Base-by-base conservation (phyloP, 92 coral and sea anemone genomes). In the Micromussa lordhowensis region DNA sequence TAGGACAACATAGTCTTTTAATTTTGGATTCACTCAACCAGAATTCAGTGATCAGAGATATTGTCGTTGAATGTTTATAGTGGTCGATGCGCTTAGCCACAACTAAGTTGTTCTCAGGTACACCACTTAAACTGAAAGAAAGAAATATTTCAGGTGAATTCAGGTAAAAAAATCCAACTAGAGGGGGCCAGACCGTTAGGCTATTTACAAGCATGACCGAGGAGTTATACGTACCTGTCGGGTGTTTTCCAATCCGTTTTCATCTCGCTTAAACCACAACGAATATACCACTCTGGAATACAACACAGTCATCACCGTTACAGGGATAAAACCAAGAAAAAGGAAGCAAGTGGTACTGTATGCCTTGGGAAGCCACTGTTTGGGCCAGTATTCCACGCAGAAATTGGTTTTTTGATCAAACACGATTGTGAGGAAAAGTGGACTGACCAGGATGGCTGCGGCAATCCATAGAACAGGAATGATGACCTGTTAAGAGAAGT, bases 281-380 rank as follows among this genome's bases (percentile, higher is more conserved):
- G 79, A 51, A 71, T 82, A 53, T 30, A 91, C 89, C 49, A 91
- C 91, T 82, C 91, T 81, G 71, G 91, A 86, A 76, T 87, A 91
- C 59, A 91, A 86, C 13, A 87, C 82, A 26, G 75, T 75, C 93
- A 91, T 91, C 35, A 83, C 71, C 31, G 87, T 0, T 16, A 87
- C 55, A 17, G 91, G 93, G 5, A 91, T 55, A 24, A 91, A 29
- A 1, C 91, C 88, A 36, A 88, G 85, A 19, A 78, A 53, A 31
- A 82, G 44, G 30, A 91, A 86, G 88, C 93, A 91, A 22, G 81
- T 85, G 11, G 88, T 22, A 57, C 91, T 87, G 88, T 87, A 87
- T 21, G 93, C 91, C 68, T 82, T 82, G 30, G 91, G 84, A 1
- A 82, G 80, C 93, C 93, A 91, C 1, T 49, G 31, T 53, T 19